These are phyloP conservation scores for Andrena fulva DNA, from an alignment of 2,888 invertebrate genomes.

Conservation along the genomic window DNA sequence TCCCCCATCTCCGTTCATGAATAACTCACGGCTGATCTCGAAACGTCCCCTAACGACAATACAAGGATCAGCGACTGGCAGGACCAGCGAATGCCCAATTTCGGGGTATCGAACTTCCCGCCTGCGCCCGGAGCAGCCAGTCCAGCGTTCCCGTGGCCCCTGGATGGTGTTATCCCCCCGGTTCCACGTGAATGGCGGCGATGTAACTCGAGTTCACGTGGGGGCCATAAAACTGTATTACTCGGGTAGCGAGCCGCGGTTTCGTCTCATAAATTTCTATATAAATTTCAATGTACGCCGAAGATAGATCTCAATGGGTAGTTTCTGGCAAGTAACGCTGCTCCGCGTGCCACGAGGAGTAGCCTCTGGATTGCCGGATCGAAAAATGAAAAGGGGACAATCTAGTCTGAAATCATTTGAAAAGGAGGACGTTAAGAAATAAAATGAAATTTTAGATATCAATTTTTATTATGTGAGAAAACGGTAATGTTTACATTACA, in stretches of 20 bases:
- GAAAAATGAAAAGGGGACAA: no score
- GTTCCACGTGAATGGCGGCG: not conserved
- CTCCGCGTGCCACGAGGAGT: not conserved
- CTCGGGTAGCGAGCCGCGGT: not conserved
- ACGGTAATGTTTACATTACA: no score
- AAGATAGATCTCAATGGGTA: not conserved
- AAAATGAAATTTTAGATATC: no score
- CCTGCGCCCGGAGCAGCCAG: not conserved
- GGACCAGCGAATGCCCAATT: not conserved
- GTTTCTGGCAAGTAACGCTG: not conserved
- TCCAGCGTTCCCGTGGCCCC: not conserved
- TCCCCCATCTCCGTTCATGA: not conserved
- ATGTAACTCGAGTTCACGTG: conserved; percentile 1
- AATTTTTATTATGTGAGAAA: no score
- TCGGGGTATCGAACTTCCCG: not conserved
- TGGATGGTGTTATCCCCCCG: not conserved
- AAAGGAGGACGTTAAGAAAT: no score
- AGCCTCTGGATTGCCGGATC: no score
- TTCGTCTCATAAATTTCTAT: not conserved
- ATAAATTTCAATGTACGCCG: not conserved
- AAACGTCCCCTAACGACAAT: no score
- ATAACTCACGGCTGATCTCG: not conserved
- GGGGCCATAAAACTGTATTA: not conserved
- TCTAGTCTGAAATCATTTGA: no score
- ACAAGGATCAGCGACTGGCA: not conserved